Percentiles rank a stretch among this genome's conserved stretches.
These are phyloP conservation scores for Cataglyphis cursor DNA, from an alignment of 2,888 invertebrate species.

Conservation along the genomic window DNA sequence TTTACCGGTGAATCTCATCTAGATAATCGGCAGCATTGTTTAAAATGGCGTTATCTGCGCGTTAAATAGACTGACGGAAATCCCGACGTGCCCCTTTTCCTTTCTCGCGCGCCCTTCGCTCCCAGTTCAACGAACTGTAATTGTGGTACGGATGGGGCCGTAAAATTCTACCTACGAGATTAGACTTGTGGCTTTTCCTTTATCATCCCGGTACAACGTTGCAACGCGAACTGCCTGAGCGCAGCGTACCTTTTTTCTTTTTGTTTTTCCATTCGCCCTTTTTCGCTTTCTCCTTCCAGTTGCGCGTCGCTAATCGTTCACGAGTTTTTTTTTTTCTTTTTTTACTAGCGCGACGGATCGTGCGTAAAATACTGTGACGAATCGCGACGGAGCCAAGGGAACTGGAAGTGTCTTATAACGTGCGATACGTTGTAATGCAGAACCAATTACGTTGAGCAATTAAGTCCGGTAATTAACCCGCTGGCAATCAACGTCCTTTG, in stretches of 20 bases:
- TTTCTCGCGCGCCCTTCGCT: constrained; percentile 42
- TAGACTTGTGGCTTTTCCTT: constrained; percentile 64
- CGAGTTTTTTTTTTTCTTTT: constrained; percentile 36
- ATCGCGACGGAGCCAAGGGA: constrained; percentile 39
- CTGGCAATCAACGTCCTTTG: constrained; percentile 26
- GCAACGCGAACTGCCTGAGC: constrained; percentile 25
- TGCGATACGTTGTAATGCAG: constrained; percentile 46
- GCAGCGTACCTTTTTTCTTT: constrained; percentile 20
- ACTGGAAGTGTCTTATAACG: constrained; percentile 45
- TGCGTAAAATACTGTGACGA: constrained; percentile 55
- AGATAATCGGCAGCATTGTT: constrained; percentile 54
- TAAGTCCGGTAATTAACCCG: constrained; percentile 49
- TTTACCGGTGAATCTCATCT: constrained; percentile 50
- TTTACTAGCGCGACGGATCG: constrained; percentile 51
- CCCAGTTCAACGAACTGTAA: constrained; percentile 63
- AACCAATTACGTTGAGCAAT: constrained; percentile 49
- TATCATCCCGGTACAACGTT: constrained; percentile 56
- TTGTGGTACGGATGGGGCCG: constrained; percentile 47
- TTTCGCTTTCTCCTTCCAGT: constrained; percentile 18
- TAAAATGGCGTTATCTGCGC: constrained; percentile 42
- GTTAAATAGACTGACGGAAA: constrained; percentile 54
- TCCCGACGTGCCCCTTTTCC: constrained; percentile 55
- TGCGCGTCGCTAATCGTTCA: constrained; percentile 42
- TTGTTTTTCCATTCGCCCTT: constrained; percentile 22
- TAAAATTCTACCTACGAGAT: constrained; percentile 65